Evolutionary conservation across 2,113 vertebrate species (phyloP), one percentile per base, ranked within the genome.

Genomic region (Rousettus leschenaultii): DNA sequence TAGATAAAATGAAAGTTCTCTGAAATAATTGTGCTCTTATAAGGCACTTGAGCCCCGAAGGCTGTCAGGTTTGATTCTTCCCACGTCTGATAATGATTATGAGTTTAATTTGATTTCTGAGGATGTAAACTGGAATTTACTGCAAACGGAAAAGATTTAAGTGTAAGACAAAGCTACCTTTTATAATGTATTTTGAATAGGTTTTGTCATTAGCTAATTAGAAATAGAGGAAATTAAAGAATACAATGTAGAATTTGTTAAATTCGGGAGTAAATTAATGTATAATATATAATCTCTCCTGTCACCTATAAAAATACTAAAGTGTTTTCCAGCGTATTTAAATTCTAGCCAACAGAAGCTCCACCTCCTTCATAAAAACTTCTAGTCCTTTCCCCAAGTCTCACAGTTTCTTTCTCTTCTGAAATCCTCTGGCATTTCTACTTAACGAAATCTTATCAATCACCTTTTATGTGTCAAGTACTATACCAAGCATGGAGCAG

Each of bases 161-260:
- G 13, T 26, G 13, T 79, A 40, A 80, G 28, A 89, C 26, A 75
- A 95, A 51, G 35, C 12, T 77, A 35, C 18, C 48, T 86, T 95
- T 97, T 59, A 85, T 75, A 70, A 65, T 79, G 33, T 83, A 51
- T 87, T 88, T 95, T 85, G 19, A 94, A 43, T 13, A 86, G 48
- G 11, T 82, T 94, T 77, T 93, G 33, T 33, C 19, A 73, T 63
- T 68, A 73, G 71, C 38, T 84, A 65, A 53, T 5, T 83, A n/a
- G 35, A 91, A 93, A 88, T 77, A 13, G 35, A 79, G 28, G 21
- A 90, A 75, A 74, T 51, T 70, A 78, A 93, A 40, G 61, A 53
- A 63, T 48, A 66, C 12, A 45, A 57, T 26, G 22, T 35, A 84
- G 43, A 84, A 43, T 74, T 40, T 53, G n/a, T 87, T 70, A 94